Evolutionary conservation across 2,113 vertebrate genomes (phyloP).

Genomic region (Prinia subflava): DNA sequence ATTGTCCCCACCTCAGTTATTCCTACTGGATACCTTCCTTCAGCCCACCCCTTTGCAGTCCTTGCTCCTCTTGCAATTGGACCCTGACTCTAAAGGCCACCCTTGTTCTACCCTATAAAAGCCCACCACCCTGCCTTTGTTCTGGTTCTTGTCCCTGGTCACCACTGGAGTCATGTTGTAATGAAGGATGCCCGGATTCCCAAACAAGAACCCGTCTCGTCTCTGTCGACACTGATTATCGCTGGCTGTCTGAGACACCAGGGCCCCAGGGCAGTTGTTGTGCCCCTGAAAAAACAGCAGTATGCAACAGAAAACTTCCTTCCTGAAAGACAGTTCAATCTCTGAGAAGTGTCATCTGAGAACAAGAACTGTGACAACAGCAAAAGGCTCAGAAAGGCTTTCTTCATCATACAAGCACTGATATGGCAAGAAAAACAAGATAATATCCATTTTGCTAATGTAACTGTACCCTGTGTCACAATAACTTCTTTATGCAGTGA

Average conservation of each 20-base stretch:
- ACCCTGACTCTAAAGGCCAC: neutral
- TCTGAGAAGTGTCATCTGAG: neutral
- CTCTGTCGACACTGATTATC: neutral
- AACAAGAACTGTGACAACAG: neutral
- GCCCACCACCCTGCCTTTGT: neutral
- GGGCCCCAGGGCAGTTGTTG: neutral
- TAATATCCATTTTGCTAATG: neutral
- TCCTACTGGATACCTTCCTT: neutral
- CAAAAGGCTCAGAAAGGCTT: neutral
- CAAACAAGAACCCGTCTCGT: neutral
- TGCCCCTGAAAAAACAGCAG: neutral
- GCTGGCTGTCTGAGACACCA: neutral
- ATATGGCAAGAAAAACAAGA: neutral
- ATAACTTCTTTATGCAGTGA: neutral
- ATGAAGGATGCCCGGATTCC: neutral
- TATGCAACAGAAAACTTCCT: neutral
- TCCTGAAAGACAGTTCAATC: neutral
- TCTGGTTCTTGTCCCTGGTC: neutral
- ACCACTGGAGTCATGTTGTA: neutral
- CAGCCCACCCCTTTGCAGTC: neutral
- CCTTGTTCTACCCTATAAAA: neutral
- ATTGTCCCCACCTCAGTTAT: neutral
- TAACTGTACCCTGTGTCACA: neutral
- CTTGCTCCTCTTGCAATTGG: neutral
- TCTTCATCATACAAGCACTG: neutral